Percentiles rank a stretch among this genome's conserved stretches.
phyloP scores from a whole-genome alignment of 37 sponge, comb jelly and placozoan genomes.

The Spongilla lacustris region DNA sequence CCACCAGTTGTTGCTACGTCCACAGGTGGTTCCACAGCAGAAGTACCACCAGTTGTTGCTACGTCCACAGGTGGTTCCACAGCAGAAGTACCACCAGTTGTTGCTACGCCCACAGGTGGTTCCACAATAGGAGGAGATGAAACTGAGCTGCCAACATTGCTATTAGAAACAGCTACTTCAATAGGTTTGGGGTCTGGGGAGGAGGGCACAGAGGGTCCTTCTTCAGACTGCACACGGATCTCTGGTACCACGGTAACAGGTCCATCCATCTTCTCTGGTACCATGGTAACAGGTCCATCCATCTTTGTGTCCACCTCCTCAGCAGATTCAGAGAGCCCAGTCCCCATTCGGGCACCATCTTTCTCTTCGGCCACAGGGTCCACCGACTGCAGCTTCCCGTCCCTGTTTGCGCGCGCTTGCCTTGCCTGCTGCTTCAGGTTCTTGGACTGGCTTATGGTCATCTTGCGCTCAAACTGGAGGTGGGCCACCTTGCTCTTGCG shows the following conservation, averaged over 20 bases:
- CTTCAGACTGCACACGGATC: not conserved
- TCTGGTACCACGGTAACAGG: not conserved
- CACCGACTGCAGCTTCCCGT: not conserved
- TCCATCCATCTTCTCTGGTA: not conserved
- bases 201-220: not conserved
- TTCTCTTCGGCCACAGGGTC: not conserved
- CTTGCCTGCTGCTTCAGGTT: slow-evolving; percentile 13
- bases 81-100: not conserved
- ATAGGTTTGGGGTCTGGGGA: not conserved
- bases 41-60: not conserved
- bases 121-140: not conserved
- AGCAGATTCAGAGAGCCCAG: not conserved
- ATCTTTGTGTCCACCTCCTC: no score
- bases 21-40: not conserved
- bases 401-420: slow-evolving; percentile 11
- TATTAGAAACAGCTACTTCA: not conserved
- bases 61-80: not conserved
- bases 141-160: not conserved
- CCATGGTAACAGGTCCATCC: not conserved
- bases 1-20: not conserved
- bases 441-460: not conserved
- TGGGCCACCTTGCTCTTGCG: not conserved
- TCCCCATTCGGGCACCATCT: not conserved
- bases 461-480: slow-evolving; percentile 13
- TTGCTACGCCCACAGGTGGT: not conserved